Evolutionary conservation across 1,140 invertebrate genomes (phyloP).

Genomic region (Philotrypesis tridentata): DNA sequence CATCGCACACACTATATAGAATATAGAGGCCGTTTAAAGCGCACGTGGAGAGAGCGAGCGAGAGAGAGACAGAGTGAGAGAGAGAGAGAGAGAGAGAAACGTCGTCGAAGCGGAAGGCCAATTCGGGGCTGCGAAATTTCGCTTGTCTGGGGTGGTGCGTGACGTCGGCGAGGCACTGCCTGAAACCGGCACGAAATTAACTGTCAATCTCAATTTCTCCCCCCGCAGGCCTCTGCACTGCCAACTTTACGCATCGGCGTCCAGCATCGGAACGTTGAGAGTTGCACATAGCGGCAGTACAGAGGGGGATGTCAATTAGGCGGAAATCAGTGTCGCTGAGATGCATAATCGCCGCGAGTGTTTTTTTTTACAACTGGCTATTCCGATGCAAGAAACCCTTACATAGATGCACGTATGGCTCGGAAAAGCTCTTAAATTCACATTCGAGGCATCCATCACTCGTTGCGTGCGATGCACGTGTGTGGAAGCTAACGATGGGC

Average conservation of each 20-base stretch:
- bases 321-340: conserved; percentile 27
- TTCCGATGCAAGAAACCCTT: too few relatives aligned
- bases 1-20: background rate
- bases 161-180: background rate
- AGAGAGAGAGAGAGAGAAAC: background rate
- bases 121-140: conserved; percentile 57
- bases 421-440: background rate
- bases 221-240: conserved; percentile 31
- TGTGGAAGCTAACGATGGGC: background rate
- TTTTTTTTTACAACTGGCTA: too few relatives aligned
- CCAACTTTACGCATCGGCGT: conserved; percentile 30
- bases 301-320: conserved; percentile 29
- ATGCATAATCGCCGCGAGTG: background rate
- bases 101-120: conserved; percentile 6
- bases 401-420: too few relatives aligned
- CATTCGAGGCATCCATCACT: background rate
- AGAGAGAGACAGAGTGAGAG: too few relatives aligned
- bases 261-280: conserved; percentile 10
- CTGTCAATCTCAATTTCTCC: conserved; percentile 74
- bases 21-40: background rate
- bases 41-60: background rate
- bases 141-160: conserved; percentile 31
- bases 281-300: background rate
- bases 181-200: conserved; percentile 69
- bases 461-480: too few relatives aligned